These are phyloP conservation scores for Aquatica leii DNA, from an alignment of 2,888 invertebrate genomes.

Conservation along the genomic window DNA sequence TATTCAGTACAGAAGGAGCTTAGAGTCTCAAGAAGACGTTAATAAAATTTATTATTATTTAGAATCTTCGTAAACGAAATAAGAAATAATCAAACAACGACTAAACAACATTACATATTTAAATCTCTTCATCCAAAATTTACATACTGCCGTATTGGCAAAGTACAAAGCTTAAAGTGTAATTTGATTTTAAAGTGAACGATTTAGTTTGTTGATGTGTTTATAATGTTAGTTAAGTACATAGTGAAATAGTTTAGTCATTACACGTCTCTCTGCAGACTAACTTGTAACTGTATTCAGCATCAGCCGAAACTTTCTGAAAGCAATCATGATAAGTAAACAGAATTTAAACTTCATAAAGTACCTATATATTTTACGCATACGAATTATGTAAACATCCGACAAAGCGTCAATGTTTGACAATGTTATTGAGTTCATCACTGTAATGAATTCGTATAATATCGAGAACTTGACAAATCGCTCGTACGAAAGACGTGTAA, in stretches of 20 bases:
- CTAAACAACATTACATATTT: no score
- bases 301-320: slow-evolving; percentile 29
- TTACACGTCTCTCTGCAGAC: not conserved
- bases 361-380: slow-evolving; percentile 29
- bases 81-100: slow-evolving; percentile 14
- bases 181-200: slow-evolving; percentile 13
- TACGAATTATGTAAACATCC: slow-evolving; percentile 26
- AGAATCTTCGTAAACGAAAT: slow-evolving; percentile 15
- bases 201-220: slow-evolving; percentile 9
- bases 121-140: slow-evolving; percentile 15
- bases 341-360: slow-evolving; percentile 32
- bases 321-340: slow-evolving; percentile 32
- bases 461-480: slow-evolving; percentile 13
- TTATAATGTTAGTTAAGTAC: slow-evolving; percentile 13
- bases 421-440: slow-evolving; percentile 23
- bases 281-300: slow-evolving; percentile 21
- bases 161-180: slow-evolving; percentile 16
- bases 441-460: slow-evolving; percentile 18
- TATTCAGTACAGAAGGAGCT: no score
- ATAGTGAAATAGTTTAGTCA: not conserved
- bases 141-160: slow-evolving; percentile 20
- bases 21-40: no score
- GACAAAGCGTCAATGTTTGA: slow-evolving; percentile 21
- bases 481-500: slow-evolving; percentile 13
- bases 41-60: no score